These are phyloP conservation scores for Diarsia mendica DNA, from an alignment of 2,888 invertebrate species.

Conservation along the genomic window DNA sequence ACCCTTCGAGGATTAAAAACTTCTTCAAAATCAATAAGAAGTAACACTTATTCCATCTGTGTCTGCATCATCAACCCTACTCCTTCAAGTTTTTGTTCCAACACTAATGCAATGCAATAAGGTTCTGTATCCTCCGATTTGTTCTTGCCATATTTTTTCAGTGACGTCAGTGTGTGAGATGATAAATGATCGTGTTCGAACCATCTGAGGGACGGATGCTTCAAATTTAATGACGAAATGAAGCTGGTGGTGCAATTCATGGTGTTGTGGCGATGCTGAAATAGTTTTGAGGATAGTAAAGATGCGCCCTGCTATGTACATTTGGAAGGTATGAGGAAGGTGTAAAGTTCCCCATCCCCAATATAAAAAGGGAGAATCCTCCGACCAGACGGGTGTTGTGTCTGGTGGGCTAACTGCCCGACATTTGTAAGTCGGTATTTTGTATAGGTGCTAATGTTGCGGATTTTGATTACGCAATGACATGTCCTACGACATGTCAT, in stretches of 20 bases:
- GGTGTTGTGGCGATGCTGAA: constrained; percentile 22
- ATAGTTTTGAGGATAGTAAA: too few species aligned
- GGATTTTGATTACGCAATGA: too few species aligned
- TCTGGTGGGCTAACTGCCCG: too few species aligned
- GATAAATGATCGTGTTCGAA: constrained; percentile 76
- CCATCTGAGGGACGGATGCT: constrained; percentile 75
- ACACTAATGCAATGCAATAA: constrained; percentile 63
- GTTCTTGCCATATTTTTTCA: constrained; percentile 70
- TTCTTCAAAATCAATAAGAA: not conserved
- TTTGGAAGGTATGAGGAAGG: too few species aligned
- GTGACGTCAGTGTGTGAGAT: constrained; percentile 71
- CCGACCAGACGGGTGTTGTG: too few species aligned
- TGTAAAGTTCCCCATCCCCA: too few species aligned
- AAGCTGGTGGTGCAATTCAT: constrained; percentile 23
- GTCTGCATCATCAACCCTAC: constrained; percentile 21
- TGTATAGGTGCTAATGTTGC: too few species aligned
- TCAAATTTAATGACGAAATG: constrained; percentile 76
- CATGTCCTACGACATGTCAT: too few species aligned
- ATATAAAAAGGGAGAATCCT: too few species aligned
- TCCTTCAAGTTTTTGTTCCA: constrained; percentile 39
- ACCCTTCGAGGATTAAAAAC: not conserved
- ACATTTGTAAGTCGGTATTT: too few species aligned
- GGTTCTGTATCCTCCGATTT: constrained; percentile 61
- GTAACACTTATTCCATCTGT: not conserved
- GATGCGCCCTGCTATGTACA: too few species aligned